Percentiles rank a stretch among this genome's conserved stretches.
These are phyloP conservation scores for Callospermophilus lateralis DNA, from an alignment of 2,113 vertebrate species.

Conservation along the genomic window DNA sequence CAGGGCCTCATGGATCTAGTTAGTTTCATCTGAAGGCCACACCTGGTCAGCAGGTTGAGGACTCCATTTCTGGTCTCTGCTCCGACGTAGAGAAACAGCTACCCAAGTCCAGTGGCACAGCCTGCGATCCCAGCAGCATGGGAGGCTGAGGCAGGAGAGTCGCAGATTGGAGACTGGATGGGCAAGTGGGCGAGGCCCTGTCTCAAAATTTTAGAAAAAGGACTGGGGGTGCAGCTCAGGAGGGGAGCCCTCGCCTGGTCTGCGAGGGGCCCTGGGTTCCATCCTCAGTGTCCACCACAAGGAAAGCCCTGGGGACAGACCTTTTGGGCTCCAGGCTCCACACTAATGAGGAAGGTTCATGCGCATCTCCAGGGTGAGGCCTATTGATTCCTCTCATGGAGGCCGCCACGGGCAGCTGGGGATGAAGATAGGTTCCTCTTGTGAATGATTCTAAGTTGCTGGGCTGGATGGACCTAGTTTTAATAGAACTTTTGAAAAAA, in stretches of 20 bases:
- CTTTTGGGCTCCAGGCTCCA: neutral
- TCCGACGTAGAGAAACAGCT: neutral
- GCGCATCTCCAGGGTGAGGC: neutral
- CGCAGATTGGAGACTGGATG: too few species aligned
- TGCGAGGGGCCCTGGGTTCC: too few species aligned
- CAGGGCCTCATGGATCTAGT: too few species aligned
- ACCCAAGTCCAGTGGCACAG: too few species aligned
- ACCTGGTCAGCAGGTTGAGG: neutral
- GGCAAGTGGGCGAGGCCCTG: too few species aligned
- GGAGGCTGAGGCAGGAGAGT: too few species aligned
- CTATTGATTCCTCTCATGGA: neutral
- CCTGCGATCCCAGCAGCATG: too few species aligned
- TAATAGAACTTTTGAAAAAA: neutral
- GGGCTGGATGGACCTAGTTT: slow-evolving; percentile 75
- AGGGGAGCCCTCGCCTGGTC: too few species aligned
- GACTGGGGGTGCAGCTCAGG: too few species aligned
- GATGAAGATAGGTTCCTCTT: neutral
- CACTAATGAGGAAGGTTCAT: neutral
- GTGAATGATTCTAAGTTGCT: slow-evolving; percentile 31
- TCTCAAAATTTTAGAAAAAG: too few species aligned
- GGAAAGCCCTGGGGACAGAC: neutral
- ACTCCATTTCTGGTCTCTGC: neutral
- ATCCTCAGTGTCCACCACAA: too few species aligned
- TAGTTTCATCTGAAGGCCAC: neutral
- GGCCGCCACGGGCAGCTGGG: neutral